Evolutionary conservation across 2,888 invertebrate genomes (phyloP).

Genomic region (Teleogryllus oceanicus): DNA sequence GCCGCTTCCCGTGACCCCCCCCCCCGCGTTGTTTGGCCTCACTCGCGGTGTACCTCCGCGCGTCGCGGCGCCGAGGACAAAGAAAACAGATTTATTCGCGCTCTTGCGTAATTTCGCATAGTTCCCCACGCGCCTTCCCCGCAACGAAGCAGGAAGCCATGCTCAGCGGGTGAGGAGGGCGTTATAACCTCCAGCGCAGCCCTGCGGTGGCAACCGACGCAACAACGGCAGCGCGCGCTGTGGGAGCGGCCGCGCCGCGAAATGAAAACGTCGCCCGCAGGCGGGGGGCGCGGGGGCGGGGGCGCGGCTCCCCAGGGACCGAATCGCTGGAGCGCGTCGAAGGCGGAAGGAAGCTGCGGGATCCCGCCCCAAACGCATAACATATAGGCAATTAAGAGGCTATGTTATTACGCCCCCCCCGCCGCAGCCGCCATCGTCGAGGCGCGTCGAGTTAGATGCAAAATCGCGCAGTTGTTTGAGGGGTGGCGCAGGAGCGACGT

Average conservation of each 20-base stretch:
- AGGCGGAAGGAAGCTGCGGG: neutral
- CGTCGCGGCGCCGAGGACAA: neutral
- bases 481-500: too few relatives aligned
- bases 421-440: too few relatives aligned
- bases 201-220: neutral
- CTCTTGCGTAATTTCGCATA: neutral
- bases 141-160: too few relatives aligned
- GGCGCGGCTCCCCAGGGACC: neutral
- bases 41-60: neutral
- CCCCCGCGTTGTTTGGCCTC: neutral
- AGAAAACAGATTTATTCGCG: slow-evolving; percentile 9
- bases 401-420: too few relatives aligned
- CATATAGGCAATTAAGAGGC: neutral
- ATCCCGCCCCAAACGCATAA: neutral
- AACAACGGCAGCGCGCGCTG: neutral
- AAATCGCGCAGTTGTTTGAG: too few relatives aligned
- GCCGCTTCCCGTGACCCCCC: neutral
- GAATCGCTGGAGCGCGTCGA: neutral
- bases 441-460: too few relatives aligned
- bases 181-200: neutral
- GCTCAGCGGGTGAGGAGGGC: neutral
- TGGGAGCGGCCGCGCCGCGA: neutral
- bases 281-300: neutral
- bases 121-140: neutral
- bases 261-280: slow-evolving; percentile 18